These are phyloP conservation scores for Branchinecta lynchi DNA, from an alignment of 1,140 invertebrate genomes.

Conservation along the genomic window DNA sequence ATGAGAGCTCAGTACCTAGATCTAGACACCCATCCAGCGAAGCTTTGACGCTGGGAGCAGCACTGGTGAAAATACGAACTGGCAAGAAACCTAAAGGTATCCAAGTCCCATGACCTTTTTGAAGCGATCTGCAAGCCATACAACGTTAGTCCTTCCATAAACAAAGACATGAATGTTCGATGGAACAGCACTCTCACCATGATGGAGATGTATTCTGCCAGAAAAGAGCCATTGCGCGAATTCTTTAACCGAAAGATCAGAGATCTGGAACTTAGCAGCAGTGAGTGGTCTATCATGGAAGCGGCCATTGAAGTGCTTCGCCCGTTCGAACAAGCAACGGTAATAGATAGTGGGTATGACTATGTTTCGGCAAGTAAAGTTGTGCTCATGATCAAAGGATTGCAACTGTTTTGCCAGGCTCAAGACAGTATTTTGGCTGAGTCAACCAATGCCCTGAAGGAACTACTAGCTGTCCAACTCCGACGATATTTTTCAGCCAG, in stretches of 20 bases:
- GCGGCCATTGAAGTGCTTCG: background rate
- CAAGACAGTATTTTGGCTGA: background rate
- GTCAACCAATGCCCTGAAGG: constrained; percentile 8
- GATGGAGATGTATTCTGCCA: constrained; percentile 5
- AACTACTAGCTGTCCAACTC: constrained; percentile 9
- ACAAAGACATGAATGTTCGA: background rate
- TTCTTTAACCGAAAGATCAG: background rate
- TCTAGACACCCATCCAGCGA: background rate
- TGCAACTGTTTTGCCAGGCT: constrained; percentile 4
- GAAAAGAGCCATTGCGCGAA: background rate
- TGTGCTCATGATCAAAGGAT: constrained; percentile 1
- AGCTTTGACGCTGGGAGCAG: constrained; percentile 4
- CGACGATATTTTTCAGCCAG: background rate
- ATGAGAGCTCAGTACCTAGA: constrained; percentile 5
- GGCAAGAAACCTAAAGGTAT: background rate
- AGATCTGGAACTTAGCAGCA: background rate
- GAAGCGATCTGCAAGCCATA: background rate
- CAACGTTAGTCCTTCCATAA: background rate
- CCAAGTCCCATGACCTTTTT: constrained; percentile 1
- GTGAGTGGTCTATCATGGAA: constrained; percentile 8
- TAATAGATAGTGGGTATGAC: constrained; percentile 1
- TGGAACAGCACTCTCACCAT: constrained; percentile 1
- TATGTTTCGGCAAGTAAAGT: constrained; percentile 1
- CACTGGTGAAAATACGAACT: constrained; percentile 9
- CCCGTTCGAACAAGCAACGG: constrained; percentile 8